phyloP scores from a whole-genome alignment of 2,888 invertebrate species.

The Hyposoter didymator region DNA sequence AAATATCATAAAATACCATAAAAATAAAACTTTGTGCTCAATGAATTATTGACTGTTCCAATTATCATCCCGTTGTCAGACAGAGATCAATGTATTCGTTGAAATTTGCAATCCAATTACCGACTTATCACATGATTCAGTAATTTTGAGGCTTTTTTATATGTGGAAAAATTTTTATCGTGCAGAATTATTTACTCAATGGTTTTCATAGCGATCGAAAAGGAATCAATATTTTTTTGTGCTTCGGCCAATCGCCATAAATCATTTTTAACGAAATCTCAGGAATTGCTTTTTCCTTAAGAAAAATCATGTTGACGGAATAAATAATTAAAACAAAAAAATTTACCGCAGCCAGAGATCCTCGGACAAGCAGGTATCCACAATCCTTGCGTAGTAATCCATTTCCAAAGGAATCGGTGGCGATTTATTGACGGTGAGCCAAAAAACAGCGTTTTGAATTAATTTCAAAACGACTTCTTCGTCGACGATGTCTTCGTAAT shows the following conservation, averaged over 20 bases:
- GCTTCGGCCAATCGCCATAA: not conserved
- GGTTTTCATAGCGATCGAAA: not conserved
- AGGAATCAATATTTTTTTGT: not conserved
- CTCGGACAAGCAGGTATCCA: conserved; percentile 77
- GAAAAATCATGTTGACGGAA: conserved; percentile 32
- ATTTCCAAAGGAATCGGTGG: conserved; percentile 78
- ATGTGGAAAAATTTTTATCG: not conserved
- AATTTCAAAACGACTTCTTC: conserved; percentile 75
- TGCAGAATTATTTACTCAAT: not conserved
- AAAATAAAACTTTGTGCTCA: not conserved
- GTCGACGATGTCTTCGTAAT: conserved; percentile 73
- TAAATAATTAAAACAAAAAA: conserved; percentile 16
- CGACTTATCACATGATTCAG: not conserved
- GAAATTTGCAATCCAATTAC: not conserved
- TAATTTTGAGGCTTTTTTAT: not conserved
- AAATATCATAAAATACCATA: not conserved
- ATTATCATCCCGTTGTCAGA: not conserved
- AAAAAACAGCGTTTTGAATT: conserved; percentile 77
- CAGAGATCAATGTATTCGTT: not conserved
- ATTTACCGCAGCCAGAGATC: conserved; percentile 80
- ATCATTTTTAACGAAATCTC: not conserved
- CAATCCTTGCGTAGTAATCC: conserved; percentile 75
- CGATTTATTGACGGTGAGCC: conserved; percentile 80
- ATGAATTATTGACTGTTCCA: not conserved
- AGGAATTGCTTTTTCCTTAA: not conserved